Conservation (phyloP, 2,113 vertebrate species). For the Morone saxatilis region DNA sequence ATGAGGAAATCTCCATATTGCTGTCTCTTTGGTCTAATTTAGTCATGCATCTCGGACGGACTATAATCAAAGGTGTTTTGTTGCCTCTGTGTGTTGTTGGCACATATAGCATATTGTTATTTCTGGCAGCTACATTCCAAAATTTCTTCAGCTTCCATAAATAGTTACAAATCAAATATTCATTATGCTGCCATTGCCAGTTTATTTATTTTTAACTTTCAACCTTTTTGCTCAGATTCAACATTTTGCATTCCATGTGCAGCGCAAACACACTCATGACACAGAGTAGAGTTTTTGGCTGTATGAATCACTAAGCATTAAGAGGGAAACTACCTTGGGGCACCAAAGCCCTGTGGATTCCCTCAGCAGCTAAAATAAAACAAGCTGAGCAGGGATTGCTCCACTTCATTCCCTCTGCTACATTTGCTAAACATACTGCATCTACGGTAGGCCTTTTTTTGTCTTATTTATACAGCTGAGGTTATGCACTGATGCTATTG, state of each 20-base stretch:
- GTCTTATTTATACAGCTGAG: constrained; percentile 43
- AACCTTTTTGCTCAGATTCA: constrained; percentile 41
- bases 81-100: constrained; percentile 4
- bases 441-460: neutral
- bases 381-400: constrained; percentile 50
- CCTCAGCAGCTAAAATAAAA: constrained; percentile 61
- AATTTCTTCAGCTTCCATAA: constrained; percentile 58
- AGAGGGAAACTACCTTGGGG: constrained; percentile 61
- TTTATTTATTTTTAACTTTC: constrained; percentile 53
- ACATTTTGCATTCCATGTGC: constrained; percentile 40
- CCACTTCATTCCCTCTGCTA: constrained; percentile 41
- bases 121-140: constrained; percentile 37
- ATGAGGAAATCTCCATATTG: constrained; percentile 41
- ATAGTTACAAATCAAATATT: constrained; percentile 71
- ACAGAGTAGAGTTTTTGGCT: constrained; percentile 46
- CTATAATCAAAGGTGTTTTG: constrained; percentile 29
- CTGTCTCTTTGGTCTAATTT: constrained; percentile 46
- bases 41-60: constrained; percentile 15
- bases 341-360: constrained; percentile 60
- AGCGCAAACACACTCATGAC: constrained; percentile 2
- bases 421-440: constrained; percentile 37
- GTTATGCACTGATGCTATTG: constrained; percentile 60
- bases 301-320: constrained; percentile 60
- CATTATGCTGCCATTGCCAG: constrained; percentile 48
- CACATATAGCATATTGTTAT: constrained; percentile 34